Evolutionary conservation across 2,888 invertebrate species (phyloP), one percentile per base, ranked within the genome.

Genomic region (Hydraecia micacea): DNA sequence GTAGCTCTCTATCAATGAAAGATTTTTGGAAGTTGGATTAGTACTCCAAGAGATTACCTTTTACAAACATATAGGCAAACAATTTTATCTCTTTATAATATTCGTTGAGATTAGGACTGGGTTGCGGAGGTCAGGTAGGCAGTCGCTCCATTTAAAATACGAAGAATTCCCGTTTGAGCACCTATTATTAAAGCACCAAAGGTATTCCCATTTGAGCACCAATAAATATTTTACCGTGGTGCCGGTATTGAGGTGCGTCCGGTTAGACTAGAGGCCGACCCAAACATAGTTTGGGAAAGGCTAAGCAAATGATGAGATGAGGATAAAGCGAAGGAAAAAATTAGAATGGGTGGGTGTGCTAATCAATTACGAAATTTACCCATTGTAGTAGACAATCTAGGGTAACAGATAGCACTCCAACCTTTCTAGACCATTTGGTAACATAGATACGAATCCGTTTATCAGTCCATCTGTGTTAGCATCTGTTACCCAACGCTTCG

Each of bases 401-500:
- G 11, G 62, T 74, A 15, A 28, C 6, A 60, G 25, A 66, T 77
- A 81, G 39, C 21, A 73, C 18, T 32, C 46, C 6, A 67, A 21
- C 49, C 25, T 79, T 75, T 71, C 73, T 81, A 84, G 77, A 77
- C n/a, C 60, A 73, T 73, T 78, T 60, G 49, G 70, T 60, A 68
- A 76, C 49, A 42, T 4, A 84, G 75, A 81, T 77, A 60, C 0
- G 1, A 49, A 81, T 77, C 70, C 7, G 36, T 39, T 69, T 77
- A n/a, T 83, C 84, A 55, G 77, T 60, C 42, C 28, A 25, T 77
- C 60, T 25, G 68, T 60, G 25, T 66, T 58, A 77, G 32, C 55
- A 73, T 70, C 69, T 52, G n/a, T 84, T 84, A 85, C 79, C 39
- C 68, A 78, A 84, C 62, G 18, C 46, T 32, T 81, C 8, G 42